Percentiles rank a stretch among this genome's conserved stretches.
phyloP scores from a whole-genome alignment of 1,140 invertebrate genomes.

The Cydia pomonella region DNA sequence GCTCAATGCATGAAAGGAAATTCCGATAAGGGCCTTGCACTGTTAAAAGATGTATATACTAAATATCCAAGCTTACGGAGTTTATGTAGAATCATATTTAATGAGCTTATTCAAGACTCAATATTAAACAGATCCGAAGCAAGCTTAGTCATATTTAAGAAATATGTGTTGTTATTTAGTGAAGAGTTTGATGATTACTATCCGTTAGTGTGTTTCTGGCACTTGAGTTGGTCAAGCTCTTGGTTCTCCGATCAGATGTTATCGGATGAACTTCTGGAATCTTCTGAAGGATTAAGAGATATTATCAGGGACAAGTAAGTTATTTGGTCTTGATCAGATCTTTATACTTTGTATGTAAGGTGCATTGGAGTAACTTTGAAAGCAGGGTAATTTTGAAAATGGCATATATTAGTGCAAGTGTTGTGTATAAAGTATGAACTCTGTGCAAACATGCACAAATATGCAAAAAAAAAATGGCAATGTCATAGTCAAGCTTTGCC shows the following conservation, averaged over 20 bases:
- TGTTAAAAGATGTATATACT: conserved; percentile 58
- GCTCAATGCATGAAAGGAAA: conserved; percentile 73
- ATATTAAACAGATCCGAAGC: conserved; percentile 71
- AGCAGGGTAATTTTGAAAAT: no score
- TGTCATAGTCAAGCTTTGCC: no score
- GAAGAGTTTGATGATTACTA: conserved; percentile 61
- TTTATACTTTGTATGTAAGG: no score
- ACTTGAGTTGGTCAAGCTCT: conserved; percentile 68
- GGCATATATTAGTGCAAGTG: no score
- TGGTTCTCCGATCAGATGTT: conserved; percentile 76
- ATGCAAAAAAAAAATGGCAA: no score
- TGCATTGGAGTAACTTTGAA: no score
- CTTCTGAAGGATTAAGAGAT: conserved; percentile 49
- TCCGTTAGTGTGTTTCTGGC: conserved; percentile 71
- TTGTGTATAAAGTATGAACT: no score
- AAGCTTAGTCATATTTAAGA: conserved; percentile 69
- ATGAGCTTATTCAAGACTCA: conserved; percentile 69
- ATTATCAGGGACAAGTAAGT: conserved; percentile 72
- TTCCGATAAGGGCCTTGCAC: conserved; percentile 64
- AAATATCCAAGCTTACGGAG: conserved; percentile 57
- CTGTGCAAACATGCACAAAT: no score
- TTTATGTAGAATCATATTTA: conserved; percentile 68
- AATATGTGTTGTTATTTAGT: conserved; percentile 68
- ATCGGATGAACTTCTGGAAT: conserved; percentile 63
- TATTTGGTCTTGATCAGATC: background rate